Conservation (phyloP, 2,797 vertebrate species). For the Steatocranus sp. region DNA sequence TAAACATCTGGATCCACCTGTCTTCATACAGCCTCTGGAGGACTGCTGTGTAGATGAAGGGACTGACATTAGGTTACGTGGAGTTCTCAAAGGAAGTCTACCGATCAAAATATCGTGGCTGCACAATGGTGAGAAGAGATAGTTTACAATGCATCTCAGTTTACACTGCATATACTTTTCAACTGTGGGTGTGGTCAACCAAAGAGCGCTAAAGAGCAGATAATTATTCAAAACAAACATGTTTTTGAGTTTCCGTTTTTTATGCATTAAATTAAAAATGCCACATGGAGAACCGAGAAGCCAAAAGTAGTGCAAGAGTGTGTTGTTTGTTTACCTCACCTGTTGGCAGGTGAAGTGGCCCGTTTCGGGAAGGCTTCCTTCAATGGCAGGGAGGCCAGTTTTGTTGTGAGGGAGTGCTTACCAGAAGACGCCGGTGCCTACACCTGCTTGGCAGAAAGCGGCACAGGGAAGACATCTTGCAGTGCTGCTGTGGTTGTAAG, state of each 20-base stretch:
- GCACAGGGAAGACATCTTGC: conserved; percentile 67
- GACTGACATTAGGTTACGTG: conserved; percentile 59
- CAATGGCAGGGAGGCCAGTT: conserved; percentile 40
- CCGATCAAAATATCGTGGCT: conserved; percentile 72
- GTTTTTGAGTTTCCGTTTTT: neutral
- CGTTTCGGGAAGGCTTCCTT: conserved; percentile 62
- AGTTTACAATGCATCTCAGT: neutral
- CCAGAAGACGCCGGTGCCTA: conserved; percentile 76
- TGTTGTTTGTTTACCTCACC: neutral
- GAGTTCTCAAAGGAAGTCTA: conserved; percentile 58
- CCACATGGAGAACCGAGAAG: neutral
- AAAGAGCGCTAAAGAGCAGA: neutral
- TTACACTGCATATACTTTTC: neutral
- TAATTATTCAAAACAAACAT: neutral
- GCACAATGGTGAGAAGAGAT: conserved; percentile 72
- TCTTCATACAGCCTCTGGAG: conserved; percentile 59
- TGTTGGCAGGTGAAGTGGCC: conserved; percentile 62
- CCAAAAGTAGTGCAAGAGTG: neutral
- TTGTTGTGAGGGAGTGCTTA: conserved; percentile 68
- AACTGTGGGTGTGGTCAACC: no score
- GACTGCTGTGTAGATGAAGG: conserved; percentile 73
- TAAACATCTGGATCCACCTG: conserved; percentile 40
- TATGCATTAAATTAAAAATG: neutral
- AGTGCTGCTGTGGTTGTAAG: conserved; percentile 69
- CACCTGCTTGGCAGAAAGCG: conserved; percentile 73